These are phyloP conservation scores for Cyclophora punctaria DNA, from an alignment of 2,888 invertebrate species.

Conservation along the genomic window DNA sequence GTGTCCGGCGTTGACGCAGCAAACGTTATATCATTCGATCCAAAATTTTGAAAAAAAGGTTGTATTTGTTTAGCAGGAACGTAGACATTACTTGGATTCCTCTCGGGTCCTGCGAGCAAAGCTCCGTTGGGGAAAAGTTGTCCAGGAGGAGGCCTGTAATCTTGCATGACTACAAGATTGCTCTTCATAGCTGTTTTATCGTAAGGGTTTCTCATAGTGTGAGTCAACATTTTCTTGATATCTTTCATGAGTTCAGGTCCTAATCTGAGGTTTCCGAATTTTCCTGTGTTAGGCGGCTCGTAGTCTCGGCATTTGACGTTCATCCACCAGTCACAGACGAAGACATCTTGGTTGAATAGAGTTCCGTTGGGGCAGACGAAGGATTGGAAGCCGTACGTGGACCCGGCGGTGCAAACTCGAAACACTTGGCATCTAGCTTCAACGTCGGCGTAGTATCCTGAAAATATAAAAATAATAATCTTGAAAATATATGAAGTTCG, in stretches of 20 bases:
- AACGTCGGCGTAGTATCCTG: slow-evolving; percentile 80
- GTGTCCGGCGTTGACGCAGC: slow-evolving; percentile 56
- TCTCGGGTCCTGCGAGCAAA: slow-evolving; percentile 41
- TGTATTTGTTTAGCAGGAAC: slow-evolving; percentile 48
- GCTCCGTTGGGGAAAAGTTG: slow-evolving; percentile 56
- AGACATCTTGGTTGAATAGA: slow-evolving; percentile 78
- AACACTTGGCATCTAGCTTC: slow-evolving; percentile 80
- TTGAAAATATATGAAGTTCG: too few species aligned
- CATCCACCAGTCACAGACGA: slow-evolving; percentile 82
- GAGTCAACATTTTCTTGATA: slow-evolving; percentile 73
- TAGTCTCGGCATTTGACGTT: slow-evolving; percentile 76
- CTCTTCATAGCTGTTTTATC: slow-evolving; percentile 46
- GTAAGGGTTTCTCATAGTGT: slow-evolving; percentile 64
- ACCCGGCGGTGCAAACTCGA: slow-evolving; percentile 77
- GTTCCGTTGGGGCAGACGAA: slow-evolving; percentile 81
- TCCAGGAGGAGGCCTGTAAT: slow-evolving; percentile 58
- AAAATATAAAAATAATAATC: slow-evolving; percentile 16
- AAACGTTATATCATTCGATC: slow-evolving; percentile 36
- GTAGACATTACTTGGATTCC: slow-evolving; percentile 43
- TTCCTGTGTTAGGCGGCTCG: slow-evolving; percentile 54
- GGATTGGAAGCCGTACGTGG: slow-evolving; percentile 72
- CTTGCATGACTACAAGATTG: slow-evolving; percentile 58
- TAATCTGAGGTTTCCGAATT: slow-evolving; percentile 60
- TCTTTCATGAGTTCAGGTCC: slow-evolving; percentile 75
- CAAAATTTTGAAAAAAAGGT: slow-evolving; percentile 32